Base-by-base conservation (phyloP, 2,113 vertebrate species). In the Cephalopterus ornatus region DNA sequence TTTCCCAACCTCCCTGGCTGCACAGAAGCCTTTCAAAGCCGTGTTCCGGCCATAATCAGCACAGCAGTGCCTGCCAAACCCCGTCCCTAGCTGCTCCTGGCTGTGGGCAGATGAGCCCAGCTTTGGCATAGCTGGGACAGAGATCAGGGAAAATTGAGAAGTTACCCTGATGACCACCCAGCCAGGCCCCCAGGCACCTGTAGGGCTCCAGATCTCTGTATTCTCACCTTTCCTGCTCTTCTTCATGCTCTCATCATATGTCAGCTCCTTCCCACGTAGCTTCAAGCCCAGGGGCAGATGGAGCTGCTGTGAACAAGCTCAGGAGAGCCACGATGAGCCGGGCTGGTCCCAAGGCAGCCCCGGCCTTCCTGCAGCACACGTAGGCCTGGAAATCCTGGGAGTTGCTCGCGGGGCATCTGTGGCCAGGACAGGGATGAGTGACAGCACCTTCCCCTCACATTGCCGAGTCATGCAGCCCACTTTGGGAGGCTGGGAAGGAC, bases 381-480 rank as follows among this genome's bases (percentile, higher is more conserved):
- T 0, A 14, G 32, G 30, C 37, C 23, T 12, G 61, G 14, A 70
- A 84, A 52, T 58, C 41, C 44, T 5, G 0, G 41, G 37, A 66
- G 53, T 2, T 61, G 27, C 59, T 63, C n/a, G 3, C 0, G 1
- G 8, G 9, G 6, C 30, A 18, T 24, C 1, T 0, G 16, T 10
- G 46, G 30, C 32, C 3, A 2, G 33, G 18, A 8, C 4, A 10
- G 62, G 10, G 39, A 35, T 5, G 58, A 91, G 35, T 0, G 0
- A 16, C 39, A 56, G 35, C 55, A 17, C 16, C 19, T 62, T 87
- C 41, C 33, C 67, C 30, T 76, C 8, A 10, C 37, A 1, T 2
- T 20, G 39, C 72, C 0, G 3, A 28, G 61, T 41, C 0, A 0
- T 1, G 22, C 49, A 52, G 80, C 30, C 32, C 55, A 1, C 8